phyloP scores from a whole-genome alignment of 2,797 vertebrate species.

The Anableps anableps region DNA sequence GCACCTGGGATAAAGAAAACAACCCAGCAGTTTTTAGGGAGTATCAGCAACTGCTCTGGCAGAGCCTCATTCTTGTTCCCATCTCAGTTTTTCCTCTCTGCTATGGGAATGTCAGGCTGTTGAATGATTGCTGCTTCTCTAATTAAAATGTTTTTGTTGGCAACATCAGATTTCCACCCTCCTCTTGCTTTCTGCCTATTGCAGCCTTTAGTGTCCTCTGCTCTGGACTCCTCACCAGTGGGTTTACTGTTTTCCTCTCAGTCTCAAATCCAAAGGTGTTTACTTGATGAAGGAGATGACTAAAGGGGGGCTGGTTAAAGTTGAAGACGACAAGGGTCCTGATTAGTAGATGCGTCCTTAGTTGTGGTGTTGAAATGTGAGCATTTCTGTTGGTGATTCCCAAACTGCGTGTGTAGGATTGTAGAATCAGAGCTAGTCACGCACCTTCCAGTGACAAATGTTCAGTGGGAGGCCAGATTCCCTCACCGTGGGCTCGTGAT shows the following conservation, averaged over 20 bases:
- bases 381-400: slow-evolving; percentile 48
- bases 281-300: neutral
- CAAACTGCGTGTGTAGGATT: slow-evolving; percentile 38
- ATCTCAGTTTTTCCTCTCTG: slow-evolving; percentile 22
- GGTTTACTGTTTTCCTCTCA: slow-evolving; percentile 14
- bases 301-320: neutral
- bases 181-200: slow-evolving; percentile 15
- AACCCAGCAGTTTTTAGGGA: neutral
- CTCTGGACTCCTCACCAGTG: neutral
- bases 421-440: slow-evolving; percentile 38
- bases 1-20: neutral
- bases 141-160: slow-evolving; percentile 41
- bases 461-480: slow-evolving; percentile 61
- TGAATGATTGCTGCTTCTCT: slow-evolving; percentile 26
- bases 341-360: slow-evolving; percentile 6
- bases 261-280: slow-evolving; percentile 25
- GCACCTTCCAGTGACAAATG: slow-evolving; percentile 59
- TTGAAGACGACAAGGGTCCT: slow-evolving; percentile 9
- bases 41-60: slow-evolving; percentile 6
- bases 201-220: slow-evolving; percentile 15
- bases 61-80: slow-evolving; percentile 30
- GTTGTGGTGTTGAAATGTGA: slow-evolving; percentile 17
- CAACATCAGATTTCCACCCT: slow-evolving; percentile 21
- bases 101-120: neutral
- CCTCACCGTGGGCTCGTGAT: slow-evolving; percentile 61